Evolutionary conservation across 2,888 invertebrate genomes (phyloP), one percentile per base, ranked within the genome.

Genomic region (Drosophila longiperda): DNA sequence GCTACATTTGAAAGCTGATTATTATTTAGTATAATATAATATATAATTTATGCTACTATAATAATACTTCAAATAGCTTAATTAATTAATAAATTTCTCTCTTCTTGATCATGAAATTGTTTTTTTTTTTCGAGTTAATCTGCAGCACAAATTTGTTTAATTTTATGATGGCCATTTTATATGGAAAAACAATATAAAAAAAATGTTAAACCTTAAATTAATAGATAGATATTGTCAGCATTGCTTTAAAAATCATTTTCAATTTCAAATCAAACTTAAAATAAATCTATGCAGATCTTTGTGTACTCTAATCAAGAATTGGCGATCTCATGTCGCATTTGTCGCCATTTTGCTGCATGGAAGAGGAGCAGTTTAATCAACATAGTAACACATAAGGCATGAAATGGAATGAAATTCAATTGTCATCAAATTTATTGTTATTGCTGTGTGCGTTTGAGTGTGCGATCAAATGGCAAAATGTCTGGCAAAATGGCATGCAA

Each of bases 401-500:
- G 83, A 83, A 79, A 84, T 85, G 80, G 58, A 72, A 75, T 75
- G 84, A 89, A 85, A 84, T 73, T 77, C 86, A 80, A 85, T 87
- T 87, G 78, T 75, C 90, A 85, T 87, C 88, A 85, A 85, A 89
- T 86, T 86, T 87, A 89, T 85, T 89, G 88, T 80, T 82, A 78
- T 87, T 75, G 78, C 53, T 26, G 55, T 57, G 73, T 76, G 76
- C 66, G 75, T 66, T 52, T 71, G 85, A 61, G 71, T 74, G 67
- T 74, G 68, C 50, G 42, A 57, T 74, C 74, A 84, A 84, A 81
- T 82, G 82, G 72, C 73, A 29, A 29, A 29, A 29, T 69, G 69
- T 78, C 66, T 42, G 82, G 84, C 66, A 57, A 52, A 66, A 73
- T 58, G 62, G 45, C 73, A 73, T 73, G 74, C 68, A 75, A 73